Base-by-base conservation (phyloP, 2,888 invertebrate genomes). In the Tetrapedia diversipes region DNA sequence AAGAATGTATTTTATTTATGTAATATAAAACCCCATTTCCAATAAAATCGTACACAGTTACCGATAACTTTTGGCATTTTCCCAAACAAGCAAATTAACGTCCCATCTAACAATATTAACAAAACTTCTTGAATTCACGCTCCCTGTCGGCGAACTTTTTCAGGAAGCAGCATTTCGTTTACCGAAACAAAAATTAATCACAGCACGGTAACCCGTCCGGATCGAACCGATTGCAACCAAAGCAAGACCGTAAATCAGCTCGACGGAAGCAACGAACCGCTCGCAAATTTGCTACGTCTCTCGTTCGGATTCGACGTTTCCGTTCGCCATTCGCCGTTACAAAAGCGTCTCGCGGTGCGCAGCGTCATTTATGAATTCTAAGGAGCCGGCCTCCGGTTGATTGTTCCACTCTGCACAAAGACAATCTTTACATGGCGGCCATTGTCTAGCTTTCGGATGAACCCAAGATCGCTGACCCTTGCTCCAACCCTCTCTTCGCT, bases 361-460 rank as follows among this genome's bases (percentile, higher is more conserved):
- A 53, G 59, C 63, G 75, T 51, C 79, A 65, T 66, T 81, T 77
- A 66, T 75, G 45, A 78, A 84, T 80, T 79, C 74, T 75, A 72
- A 79, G 81, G 74, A 70, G 59, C n/a, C 68, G 75, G 63, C 70
- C 76, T 74, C 72, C 79, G 75, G 80, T 68, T 83, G 80, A 86
- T 86, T 86, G 86, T 86, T 82, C 80, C 49, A 8, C 63, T 43
- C 24, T 47, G 65, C 75, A 86, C 83, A 85, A 79, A 80, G 84
- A 69, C 73, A 68, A 85, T 76, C 77, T 60, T 54, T 61, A 65
- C 73, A 67, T 53, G 65, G 51, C 61, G 54, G 60, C 47, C 72
- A 86, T 86, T 85, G 81, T 86, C 80, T 67, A 67, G 54, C 74
- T 79, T 81, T 79, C 60, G 79, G 78, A 82, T 77, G 83, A 80